These are phyloP conservation scores for Drosophila aff. DNA, from an alignment of 1,140 invertebrate species.

Conservation along the genomic window DNA sequence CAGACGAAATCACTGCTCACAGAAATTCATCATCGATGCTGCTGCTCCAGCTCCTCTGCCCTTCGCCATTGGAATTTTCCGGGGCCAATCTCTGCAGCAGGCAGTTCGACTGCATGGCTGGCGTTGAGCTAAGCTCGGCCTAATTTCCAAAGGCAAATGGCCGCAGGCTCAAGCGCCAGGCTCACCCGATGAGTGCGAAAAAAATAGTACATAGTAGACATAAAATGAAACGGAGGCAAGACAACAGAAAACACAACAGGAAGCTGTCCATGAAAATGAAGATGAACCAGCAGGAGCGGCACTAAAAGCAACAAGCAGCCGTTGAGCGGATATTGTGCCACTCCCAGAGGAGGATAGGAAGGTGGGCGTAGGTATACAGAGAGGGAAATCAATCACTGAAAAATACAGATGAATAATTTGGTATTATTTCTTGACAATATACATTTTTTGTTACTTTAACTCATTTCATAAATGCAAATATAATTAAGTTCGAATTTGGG, in stretches of 20 bases:
- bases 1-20: slow-evolving; percentile 34
- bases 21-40: slow-evolving; percentile 49
- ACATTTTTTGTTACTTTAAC: not conserved
- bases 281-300: slow-evolving; percentile 40
- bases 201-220: slow-evolving; percentile 26
- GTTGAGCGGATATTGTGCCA: slow-evolving; percentile 59
- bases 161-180: slow-evolving; percentile 33
- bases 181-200: slow-evolving; percentile 22
- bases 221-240: slow-evolving; percentile 32
- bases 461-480: not conserved
- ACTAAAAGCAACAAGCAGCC: slow-evolving; percentile 34
- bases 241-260: slow-evolving; percentile 41
- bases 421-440: not conserved
- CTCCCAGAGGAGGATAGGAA: slow-evolving; percentile 5
- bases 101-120: slow-evolving; percentile 37
- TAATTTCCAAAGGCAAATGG: slow-evolving; percentile 71
- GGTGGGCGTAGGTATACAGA: slow-evolving; percentile 7
- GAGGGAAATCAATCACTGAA: slow-evolving; percentile 1
- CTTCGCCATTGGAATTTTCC: slow-evolving; percentile 10
- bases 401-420: not conserved
- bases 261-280: slow-evolving; percentile 57
- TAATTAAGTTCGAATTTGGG: no score
- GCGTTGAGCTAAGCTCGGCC: slow-evolving; percentile 56
- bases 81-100: slow-evolving; percentile 32
- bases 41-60: not conserved